Conservation (phyloP, 2,113 vertebrate genomes). For the Cyprinus carpio region DNA sequence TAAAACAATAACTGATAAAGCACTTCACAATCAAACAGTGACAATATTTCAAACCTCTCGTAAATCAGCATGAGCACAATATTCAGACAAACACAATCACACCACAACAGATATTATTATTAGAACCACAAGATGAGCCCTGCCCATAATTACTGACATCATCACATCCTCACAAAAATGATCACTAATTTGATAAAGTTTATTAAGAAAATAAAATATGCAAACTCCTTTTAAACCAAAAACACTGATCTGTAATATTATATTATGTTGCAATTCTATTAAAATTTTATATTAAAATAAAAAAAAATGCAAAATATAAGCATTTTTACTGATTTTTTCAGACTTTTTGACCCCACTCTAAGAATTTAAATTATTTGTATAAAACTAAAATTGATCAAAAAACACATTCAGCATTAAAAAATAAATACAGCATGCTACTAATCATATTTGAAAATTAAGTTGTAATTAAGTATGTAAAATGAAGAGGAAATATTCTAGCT, state of each 20-base stretch:
- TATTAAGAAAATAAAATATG: background rate
- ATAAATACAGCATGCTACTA: background rate
- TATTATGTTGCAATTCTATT: background rate
- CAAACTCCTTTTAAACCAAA: background rate
- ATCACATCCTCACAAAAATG: too few relatives aligned
- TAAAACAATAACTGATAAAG: background rate
- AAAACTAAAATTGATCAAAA: constrained; percentile 25
- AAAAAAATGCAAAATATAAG: background rate
- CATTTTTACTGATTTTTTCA: background rate
- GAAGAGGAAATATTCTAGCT: too few relatives aligned
- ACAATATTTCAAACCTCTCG: background rate
- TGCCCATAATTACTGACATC: too few relatives aligned
- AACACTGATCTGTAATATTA: background rate
- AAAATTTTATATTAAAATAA: background rate
- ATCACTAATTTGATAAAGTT: background rate
- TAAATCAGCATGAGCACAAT: background rate
- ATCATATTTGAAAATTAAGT: background rate
- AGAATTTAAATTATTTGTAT: constrained; percentile 9
- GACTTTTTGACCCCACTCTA: background rate
- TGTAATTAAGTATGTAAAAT: too few relatives aligned
- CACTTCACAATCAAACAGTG: background rate
- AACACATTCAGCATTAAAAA: background rate
- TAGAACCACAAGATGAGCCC: background rate
- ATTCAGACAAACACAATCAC: background rate
- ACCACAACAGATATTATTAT: background rate